These are phyloP conservation scores for Acanthornis magna DNA, from an alignment of 2,797 vertebrate species.

Conservation along the genomic window DNA sequence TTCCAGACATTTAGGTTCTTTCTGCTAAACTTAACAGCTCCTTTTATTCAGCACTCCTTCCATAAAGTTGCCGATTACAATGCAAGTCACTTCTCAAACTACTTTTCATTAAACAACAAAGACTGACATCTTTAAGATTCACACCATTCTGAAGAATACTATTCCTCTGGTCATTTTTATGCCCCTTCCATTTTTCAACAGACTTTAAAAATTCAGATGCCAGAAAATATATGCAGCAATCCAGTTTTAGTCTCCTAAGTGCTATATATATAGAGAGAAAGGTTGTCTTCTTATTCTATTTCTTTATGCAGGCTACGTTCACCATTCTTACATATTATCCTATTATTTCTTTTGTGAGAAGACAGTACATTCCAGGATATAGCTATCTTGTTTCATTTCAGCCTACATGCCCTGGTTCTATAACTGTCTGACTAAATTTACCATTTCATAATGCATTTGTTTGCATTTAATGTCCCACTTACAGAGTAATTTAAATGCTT, in stretches of 20 bases:
- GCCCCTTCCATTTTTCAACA: not conserved
- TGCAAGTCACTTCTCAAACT: not conserved
- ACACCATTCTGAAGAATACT: not conserved
- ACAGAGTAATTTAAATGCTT: not conserved
- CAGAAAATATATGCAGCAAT: not conserved
- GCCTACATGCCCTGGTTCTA: not conserved
- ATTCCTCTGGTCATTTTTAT: not conserved
- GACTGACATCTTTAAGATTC: not conserved
- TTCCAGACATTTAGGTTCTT: not conserved
- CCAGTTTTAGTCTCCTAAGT: not conserved
- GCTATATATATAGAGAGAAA: not conserved
- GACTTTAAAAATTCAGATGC: not conserved
- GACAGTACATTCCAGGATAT: not conserved
- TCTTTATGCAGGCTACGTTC: not conserved
- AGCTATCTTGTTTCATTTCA: not conserved
- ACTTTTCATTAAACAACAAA: not conserved
- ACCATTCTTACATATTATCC: not conserved
- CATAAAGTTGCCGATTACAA: not conserved
- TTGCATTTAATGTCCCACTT: not conserved
- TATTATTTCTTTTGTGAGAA: constrained; percentile 12
- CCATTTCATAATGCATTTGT: not conserved
- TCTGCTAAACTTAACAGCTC: not conserved
- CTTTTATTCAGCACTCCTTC: not conserved
- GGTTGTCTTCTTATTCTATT: not conserved
- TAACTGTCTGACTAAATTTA: not conserved